Percentiles rank a stretch among this genome's conserved stretches.
Evolutionary conservation across 1,140 invertebrate genomes (phyloP).

Genomic region (Apis mellifera): DNA sequence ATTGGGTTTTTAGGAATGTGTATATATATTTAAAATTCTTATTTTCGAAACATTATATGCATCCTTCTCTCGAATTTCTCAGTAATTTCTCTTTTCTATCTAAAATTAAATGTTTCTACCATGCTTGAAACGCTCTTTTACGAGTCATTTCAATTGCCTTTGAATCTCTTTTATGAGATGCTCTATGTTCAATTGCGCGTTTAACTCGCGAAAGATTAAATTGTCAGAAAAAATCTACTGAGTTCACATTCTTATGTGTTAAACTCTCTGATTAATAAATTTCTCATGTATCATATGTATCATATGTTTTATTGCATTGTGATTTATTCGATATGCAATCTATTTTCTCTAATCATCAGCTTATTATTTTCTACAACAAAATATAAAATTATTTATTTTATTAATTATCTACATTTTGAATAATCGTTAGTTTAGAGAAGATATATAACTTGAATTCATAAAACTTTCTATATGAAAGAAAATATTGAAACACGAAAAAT

Average conservation of each 20-base stretch:
- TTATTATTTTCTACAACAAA: too few species aligned
- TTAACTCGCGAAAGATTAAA: neutral
- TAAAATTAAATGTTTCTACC: slow-evolving; percentile 9
- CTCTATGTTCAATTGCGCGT: slow-evolving; percentile 9
- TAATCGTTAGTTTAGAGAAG: too few species aligned
- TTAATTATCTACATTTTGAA: too few species aligned
- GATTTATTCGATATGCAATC: too few species aligned
- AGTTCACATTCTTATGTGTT: neutral
- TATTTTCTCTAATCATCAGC: too few species aligned
- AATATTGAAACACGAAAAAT: too few species aligned
- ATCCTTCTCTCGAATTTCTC: neutral
- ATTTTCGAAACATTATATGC: neutral
- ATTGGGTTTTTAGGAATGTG: neutral
- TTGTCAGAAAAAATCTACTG: neutral
- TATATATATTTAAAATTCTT: slow-evolving; percentile 1
- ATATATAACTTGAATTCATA: too few species aligned
- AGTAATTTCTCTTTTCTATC: neutral
- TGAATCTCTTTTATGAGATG: slow-evolving; percentile 1
- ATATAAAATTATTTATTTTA: too few species aligned
- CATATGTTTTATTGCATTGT: neutral
- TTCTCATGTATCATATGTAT: too few species aligned
- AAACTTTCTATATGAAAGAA: too few species aligned
- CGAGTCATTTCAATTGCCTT: slow-evolving; percentile 1
- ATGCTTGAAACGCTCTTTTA: neutral
- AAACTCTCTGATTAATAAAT: neutral